phyloP scores from a whole-genome alignment of 30 jellyfish, hydroid and myxozoan genomes.

The Mastigias papua region DNA sequence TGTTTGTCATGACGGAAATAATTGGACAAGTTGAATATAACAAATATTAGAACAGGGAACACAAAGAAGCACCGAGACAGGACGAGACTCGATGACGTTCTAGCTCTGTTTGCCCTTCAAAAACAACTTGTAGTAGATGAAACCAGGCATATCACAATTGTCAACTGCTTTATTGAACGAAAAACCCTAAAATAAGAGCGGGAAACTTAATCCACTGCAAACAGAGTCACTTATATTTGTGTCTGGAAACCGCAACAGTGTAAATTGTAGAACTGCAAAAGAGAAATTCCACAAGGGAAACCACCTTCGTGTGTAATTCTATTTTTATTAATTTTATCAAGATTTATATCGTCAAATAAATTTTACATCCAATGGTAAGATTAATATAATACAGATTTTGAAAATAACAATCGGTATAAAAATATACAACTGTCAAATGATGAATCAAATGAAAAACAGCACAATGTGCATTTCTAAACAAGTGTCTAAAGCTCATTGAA shows the following conservation, averaged over 20 bases:
- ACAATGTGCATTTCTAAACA: constrained; percentile 66
- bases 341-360: constrained; percentile 57
- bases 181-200: not conserved
- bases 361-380: constrained; percentile 76
- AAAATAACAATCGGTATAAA: constrained; percentile 80
- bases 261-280: not conserved
- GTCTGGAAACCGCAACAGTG: constrained; percentile 33
- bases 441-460: constrained; percentile 68
- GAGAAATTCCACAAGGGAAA: not conserved
- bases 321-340: constrained; percentile 48
- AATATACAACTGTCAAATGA: constrained; percentile 75
- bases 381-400: constrained; percentile 62
- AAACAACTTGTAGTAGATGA: not conserved
- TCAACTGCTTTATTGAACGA: not conserved
- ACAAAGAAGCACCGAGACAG: not conserved
- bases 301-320: not conserved
- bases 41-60: constrained; percentile 17
- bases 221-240: not conserved
- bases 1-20: constrained; percentile 9
- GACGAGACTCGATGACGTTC: constrained; percentile 5
- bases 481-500: constrained; percentile 40
- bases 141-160: not conserved
- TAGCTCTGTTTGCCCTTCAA: not conserved
- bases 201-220: not conserved
- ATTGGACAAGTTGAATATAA: not conserved